Evolutionary conservation across 2,888 invertebrate genomes (phyloP).

Genomic region (Odontocolon sp.): DNA sequence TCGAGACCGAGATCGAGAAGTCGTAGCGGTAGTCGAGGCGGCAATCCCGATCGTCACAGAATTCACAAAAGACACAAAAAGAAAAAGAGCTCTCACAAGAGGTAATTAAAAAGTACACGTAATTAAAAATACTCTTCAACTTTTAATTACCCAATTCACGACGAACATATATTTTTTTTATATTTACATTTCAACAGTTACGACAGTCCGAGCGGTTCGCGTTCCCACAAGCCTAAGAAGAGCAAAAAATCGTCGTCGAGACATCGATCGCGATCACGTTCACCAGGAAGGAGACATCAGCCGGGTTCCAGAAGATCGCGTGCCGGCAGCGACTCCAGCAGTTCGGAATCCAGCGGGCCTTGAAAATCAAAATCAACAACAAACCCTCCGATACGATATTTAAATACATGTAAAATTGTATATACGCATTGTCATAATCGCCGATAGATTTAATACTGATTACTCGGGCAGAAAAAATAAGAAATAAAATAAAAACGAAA

Average conservation of each 20-base stretch:
- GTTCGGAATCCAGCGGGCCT: conserved; percentile 73
- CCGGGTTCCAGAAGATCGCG: conserved; percentile 68
- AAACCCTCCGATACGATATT: conserved; percentile 12
- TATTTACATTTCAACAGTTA: conserved; percentile 70
- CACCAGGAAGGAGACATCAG: conserved; percentile 72
- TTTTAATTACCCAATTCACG: neutral
- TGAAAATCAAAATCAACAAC: conserved; percentile 60
- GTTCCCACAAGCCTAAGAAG: conserved; percentile 76
- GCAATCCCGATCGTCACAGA: conserved; percentile 75
- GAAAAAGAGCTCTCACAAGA: conserved; percentile 82
- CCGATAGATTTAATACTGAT: conserved; percentile 65
- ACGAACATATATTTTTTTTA: neutral
- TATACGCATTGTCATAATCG: conserved; percentile 58
- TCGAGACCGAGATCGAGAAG: conserved; percentile 70
- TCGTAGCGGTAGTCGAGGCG: conserved; percentile 61
- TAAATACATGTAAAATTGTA: conserved; percentile 60
- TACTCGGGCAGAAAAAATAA: conserved; percentile 18
- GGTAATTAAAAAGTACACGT: no score
- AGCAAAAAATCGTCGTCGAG: conserved; percentile 77
- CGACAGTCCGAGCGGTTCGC: conserved; percentile 75
- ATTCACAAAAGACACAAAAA: conserved; percentile 79
- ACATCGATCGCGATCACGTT: conserved; percentile 76
- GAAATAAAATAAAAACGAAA: conserved; percentile 14
- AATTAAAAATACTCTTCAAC: no score
- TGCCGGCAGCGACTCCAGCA: conserved; percentile 74